Conservation (phyloP, 2,113 vertebrate species). For the Empidonax traillii region DNA sequence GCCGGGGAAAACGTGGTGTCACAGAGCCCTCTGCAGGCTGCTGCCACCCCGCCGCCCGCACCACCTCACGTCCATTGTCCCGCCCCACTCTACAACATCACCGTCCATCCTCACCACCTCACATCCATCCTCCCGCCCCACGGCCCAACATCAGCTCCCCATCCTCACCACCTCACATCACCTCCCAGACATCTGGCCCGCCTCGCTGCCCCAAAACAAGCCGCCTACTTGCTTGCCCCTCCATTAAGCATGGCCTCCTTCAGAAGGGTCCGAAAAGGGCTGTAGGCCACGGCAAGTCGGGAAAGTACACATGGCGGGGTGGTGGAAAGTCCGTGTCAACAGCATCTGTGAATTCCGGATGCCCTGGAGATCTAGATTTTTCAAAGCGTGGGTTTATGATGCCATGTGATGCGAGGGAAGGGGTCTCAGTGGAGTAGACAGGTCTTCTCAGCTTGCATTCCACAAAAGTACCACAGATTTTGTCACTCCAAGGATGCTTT, state of each 20-base stretch:
- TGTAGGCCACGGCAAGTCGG: not conserved
- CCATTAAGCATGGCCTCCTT: not conserved
- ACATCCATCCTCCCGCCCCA: not conserved
- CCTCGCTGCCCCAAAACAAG: not conserved
- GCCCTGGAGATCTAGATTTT: rapidly evolving
- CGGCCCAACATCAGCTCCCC: not conserved
- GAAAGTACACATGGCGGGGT: not conserved
- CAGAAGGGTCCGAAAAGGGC: not conserved
- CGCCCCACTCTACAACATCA: rapidly evolving
- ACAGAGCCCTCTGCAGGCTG: constrained; percentile 79
- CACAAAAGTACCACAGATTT: not conserved
- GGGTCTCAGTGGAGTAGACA: not conserved
- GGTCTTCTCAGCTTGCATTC: not conserved
- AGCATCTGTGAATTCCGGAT: rapidly evolving
- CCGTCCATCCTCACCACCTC: no score
- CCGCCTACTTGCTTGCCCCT: rapidly evolving
- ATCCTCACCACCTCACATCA: not conserved
- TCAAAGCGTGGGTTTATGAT: not conserved
- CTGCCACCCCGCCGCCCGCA: not conserved
- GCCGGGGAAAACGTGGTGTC: constrained; percentile 49
- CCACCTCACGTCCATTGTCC: rapidly evolving
- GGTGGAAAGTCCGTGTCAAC: rapidly evolving
- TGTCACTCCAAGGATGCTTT: not conserved
- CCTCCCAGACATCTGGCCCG: not conserved
- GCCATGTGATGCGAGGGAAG: rapidly evolving